These are phyloP conservation scores for Lycaena phlaeas DNA, from an alignment of 2,888 invertebrate species.

Conservation along the genomic window DNA sequence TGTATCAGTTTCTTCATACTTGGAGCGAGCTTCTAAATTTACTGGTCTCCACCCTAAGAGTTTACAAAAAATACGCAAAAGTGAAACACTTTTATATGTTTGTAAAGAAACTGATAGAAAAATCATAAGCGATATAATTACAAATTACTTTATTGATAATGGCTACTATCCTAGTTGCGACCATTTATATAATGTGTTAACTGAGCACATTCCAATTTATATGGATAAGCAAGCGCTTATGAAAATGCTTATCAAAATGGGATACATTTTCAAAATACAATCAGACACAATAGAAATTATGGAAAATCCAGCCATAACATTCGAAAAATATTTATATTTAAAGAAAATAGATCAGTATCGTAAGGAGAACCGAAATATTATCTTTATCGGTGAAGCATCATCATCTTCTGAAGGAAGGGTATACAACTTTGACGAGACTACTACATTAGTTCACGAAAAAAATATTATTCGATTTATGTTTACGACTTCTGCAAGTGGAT, in stretches of 20 bases:
- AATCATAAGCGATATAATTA: conserved; percentile 8
- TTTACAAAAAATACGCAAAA: background rate
- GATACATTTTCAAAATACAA: conserved; percentile 13
- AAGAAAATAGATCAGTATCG: conserved; percentile 11
- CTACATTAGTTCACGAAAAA: background rate
- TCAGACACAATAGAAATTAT: conserved; percentile 3
- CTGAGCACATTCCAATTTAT: conserved; percentile 6
- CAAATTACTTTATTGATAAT: conserved; percentile 6
- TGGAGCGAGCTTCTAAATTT: background rate
- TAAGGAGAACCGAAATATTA: conserved; percentile 3
- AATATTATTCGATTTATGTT: background rate
- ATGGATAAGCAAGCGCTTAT: conserved; percentile 12
- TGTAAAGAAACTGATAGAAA: conserved; percentile 8
- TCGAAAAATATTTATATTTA: conserved; percentile 12
- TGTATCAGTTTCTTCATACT: background rate
- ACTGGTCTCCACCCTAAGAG: background rate
- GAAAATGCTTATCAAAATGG: conserved; percentile 12
- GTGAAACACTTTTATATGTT: background rate
- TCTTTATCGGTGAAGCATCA: conserved; percentile 10
- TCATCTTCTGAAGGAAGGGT: background rate
- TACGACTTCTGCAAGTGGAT: conserved; percentile 10
- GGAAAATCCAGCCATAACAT: conserved; percentile 12
- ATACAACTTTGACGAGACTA: conserved; percentile 8
- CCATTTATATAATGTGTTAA: conserved; percentile 10
- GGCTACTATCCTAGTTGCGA: conserved; percentile 7